Conservation (phyloP, 2,888 invertebrate species). For the Keiferia lycopersicella region DNA sequence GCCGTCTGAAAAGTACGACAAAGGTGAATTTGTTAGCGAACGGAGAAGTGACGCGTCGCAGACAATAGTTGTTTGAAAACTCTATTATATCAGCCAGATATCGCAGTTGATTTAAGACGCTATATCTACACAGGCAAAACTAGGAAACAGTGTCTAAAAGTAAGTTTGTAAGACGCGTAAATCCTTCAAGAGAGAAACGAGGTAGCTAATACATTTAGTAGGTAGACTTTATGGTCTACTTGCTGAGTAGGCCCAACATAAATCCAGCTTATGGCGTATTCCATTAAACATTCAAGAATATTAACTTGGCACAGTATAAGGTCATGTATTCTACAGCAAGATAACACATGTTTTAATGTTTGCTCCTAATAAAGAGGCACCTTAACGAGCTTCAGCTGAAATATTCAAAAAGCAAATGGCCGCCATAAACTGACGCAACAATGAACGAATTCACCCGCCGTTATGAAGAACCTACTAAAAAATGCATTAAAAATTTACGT, state of each 20-base stretch:
- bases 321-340: slow-evolving; percentile 25
- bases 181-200: too few species aligned
- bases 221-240: too few species aligned
- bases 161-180: too few species aligned
- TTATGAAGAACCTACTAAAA: slow-evolving; percentile 42
- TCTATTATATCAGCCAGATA: too few species aligned
- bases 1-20: slow-evolving; percentile 65
- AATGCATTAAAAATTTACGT: slow-evolving; percentile 46
- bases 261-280: neutral
- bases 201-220: too few species aligned
- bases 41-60: slow-evolving; percentile 38
- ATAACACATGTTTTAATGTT: slow-evolving; percentile 37
- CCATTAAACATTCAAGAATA: slow-evolving; percentile 8
- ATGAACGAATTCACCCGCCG: slow-evolving; percentile 32
- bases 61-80: slow-evolving; percentile 44
- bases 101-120: too few species aligned
- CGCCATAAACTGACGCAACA: slow-evolving; percentile 39
- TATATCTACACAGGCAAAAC: too few species aligned
- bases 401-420: slow-evolving; percentile 47
- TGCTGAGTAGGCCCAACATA: neutral
- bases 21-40: slow-evolving; percentile 59
- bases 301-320: slow-evolving; percentile 11
- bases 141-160: too few species aligned
- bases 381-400: slow-evolving; percentile 37
- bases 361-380: slow-evolving; percentile 31